A percentile compares a stretch with the other conserved stretches of the same genome.
phyloP scores from a whole-genome alignment of 1,140 invertebrate species.

The Zelostemma sp. region DNA sequence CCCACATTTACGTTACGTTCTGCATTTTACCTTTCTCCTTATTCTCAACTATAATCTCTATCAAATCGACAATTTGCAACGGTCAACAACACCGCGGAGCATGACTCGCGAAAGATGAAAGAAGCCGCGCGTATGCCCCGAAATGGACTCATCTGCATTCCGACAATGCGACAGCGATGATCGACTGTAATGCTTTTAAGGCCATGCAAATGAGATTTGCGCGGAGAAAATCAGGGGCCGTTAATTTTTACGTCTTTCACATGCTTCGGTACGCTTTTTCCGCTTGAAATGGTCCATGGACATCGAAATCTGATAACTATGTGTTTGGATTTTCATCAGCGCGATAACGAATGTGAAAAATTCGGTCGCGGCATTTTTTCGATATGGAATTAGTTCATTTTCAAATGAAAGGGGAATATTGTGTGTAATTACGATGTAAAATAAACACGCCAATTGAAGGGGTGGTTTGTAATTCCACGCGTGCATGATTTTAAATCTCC shows the following conservation, averaged over 20 bases:
- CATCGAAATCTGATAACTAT: no score
- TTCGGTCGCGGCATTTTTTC: not conserved
- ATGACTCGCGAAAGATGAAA: constrained; percentile 39
- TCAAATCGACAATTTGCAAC: constrained; percentile 57
- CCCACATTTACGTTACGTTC: constrained; percentile 68
- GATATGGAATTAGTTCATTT: no score
- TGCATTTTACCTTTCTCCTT: constrained; percentile 59
- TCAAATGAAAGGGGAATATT: no score
- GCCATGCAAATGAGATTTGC: constrained; percentile 40
- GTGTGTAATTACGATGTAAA: no score
- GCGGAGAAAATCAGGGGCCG: constrained; percentile 26
- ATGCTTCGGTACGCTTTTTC: no score
- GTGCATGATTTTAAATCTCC: not conserved
- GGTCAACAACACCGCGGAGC: constrained; percentile 62
- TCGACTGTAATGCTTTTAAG: constrained; percentile 39
- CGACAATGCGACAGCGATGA: constrained; percentile 34
- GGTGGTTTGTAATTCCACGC: no score
- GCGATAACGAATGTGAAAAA: no score
- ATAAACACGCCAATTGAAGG: no score
- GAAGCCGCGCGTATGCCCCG: constrained; percentile 31
- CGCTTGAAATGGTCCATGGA: no score
- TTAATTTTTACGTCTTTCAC: constrained; percentile 5
- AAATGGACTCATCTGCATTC: constrained; percentile 35
- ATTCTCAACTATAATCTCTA: constrained; percentile 58
- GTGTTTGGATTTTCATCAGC: no score